Base-by-base conservation (phyloP, 2,113 vertebrate genomes). In the Picathartes gymnocephalus region DNA sequence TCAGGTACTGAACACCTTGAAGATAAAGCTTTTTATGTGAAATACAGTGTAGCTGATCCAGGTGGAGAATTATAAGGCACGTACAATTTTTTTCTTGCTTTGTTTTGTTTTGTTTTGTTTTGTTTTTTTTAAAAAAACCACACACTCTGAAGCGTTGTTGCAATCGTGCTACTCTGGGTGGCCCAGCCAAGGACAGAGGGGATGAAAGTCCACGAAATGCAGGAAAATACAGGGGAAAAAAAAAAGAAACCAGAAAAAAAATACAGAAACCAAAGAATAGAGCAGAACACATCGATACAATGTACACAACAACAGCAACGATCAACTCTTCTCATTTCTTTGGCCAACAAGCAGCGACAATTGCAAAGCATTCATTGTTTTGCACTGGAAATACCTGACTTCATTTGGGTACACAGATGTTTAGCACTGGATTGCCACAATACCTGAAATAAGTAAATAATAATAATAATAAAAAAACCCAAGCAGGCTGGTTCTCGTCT, bases 51-150 rank as follows among this genome's bases (percentile, higher is more conserved):
- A 74, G 83, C n/a, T 94, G 93, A 93, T 87, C 95, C 77, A 92
- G 79, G 87, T 83, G 92, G 93, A 77, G 94, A 95, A 97, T 92
- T 72, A 81, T 96, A 97, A 97, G 97, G 96, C 97, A 96, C 92
- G 12, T 95, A 74, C 80, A 90, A 84, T 20, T 42, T 51, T 66
- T 47, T 86, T 85, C n/a, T 62, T 72, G 45, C 45, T 42, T 28
- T 28, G 10, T 53, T n/a, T 39, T 33, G 53, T 35, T 65, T n/a
- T 9, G 10, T 15, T 44, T 17, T 24, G 16, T 7, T n/a, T 61
- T 30, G n/a, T n/a, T 6, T 44, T 45, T 42, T 40, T 45, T 9
- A 2, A 27, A 48, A 30, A 76, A 40, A 42, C 27, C 92, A 82
- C 51, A 7, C 40, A 9, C 65, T 90, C 76, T 68, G 84, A 47